Evolutionary conservation across 2,888 invertebrate genomes (phyloP).

Genomic region (Euplagia quadripunctaria): DNA sequence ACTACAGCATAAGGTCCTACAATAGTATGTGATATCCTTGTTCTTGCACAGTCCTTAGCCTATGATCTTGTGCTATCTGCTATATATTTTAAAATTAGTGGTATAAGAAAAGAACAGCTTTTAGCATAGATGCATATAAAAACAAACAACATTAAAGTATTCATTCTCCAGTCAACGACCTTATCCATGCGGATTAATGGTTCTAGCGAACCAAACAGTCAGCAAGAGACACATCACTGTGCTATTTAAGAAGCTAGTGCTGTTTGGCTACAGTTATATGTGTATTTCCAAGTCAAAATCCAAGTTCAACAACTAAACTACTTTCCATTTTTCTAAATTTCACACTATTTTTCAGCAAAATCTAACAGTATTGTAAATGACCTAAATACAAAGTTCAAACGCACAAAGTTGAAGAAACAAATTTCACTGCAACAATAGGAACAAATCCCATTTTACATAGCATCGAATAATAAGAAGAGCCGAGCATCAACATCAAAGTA

Average conservation of each 20-base stretch:
- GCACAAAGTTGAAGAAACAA: background rate
- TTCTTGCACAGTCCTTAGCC: no score
- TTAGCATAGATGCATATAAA: no score
- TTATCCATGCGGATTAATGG: background rate
- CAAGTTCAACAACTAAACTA: background rate
- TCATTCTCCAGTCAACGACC: background rate
- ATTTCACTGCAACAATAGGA: background rate
- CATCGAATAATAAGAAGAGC: conserved; percentile 1
- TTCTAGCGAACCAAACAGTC: background rate
- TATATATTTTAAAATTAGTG: no score
- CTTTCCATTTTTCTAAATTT: no score
- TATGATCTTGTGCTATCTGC: no score
- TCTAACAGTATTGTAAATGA: no score
- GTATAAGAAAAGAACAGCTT: no score
- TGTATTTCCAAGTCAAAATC: background rate
- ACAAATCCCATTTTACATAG: background rate
- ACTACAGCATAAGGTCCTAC: no score
- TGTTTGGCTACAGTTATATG: no score
- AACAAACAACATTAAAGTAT: background rate
- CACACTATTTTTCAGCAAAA: no score
- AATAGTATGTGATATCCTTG: no score
- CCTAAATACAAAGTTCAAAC: no score
- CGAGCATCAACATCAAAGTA: conserved; percentile 2
- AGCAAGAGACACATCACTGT: background rate
- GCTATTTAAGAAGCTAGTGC: background rate